Evolutionary conservation across 1,140 invertebrate species (phyloP), one percentile per base, ranked within the genome.

Genomic region (Drosophila murphyi): DNA sequence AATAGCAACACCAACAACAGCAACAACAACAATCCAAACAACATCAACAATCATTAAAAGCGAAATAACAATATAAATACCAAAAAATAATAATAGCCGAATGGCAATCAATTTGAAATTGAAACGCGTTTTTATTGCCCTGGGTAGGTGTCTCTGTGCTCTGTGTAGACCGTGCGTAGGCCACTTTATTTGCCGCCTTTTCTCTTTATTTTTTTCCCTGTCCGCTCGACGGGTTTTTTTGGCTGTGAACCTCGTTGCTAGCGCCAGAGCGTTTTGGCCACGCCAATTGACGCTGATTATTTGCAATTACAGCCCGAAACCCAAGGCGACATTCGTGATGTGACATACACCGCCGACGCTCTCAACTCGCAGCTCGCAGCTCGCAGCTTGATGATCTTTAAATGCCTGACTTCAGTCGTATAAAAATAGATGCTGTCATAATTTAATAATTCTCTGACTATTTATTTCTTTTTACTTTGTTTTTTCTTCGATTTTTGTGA

Each of bases 61-160:
- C 39, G n/a, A 51, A 68, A 71, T 48, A 69, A 77, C 20, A 55
- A 62, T 34, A 72, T 41, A 32, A 76, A 72, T 71, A 72, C 54
- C 79, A 74, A 73, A 61, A 56, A 56, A 73, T 74, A 85, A 86
- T 87, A 87, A 83, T 77, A 88, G 72, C 63, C 72, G 73, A 72
- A 80, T 77, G 83, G 77, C 85, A 88, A 88, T 89, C 85, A 88
- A 88, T 88, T 88, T 88, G 83, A 88, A 88, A 88, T 88, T 88
- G 83, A 88, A 88, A 83, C 83, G 77, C 73, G 69, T 81, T 88
- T 86, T 80, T 78, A 88, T 78, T 85, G 73, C 59, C 51, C 64
- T 63, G 82, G 70, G 71, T 71, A 79, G 72, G 69, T 80, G 68
- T 80, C 71, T 82, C 63, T 47, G 57, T 20, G 20, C 20, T 20